Evolutionary conservation across 2,888 invertebrate species (phyloP).

Genomic region (Acleris holmiana): DNA sequence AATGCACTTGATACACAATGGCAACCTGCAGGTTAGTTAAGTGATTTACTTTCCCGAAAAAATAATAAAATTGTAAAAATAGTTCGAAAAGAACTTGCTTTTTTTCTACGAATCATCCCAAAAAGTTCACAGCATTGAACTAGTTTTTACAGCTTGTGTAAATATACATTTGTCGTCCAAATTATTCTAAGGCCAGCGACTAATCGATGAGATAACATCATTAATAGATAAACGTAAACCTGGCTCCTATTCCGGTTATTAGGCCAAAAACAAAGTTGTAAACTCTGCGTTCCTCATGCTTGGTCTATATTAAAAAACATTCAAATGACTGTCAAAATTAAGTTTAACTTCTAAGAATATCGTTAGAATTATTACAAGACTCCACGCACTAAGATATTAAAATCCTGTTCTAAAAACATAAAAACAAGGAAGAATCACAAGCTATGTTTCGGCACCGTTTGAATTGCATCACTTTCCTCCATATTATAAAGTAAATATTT

Average conservation of each 20-base stretch:
- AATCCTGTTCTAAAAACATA: neutral
- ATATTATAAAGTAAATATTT: slow-evolving; percentile 5
- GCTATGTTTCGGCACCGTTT: neutral
- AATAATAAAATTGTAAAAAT: no score
- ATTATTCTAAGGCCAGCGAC: slow-evolving; percentile 26
- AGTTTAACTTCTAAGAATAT: slow-evolving; percentile 4
- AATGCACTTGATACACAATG: no score
- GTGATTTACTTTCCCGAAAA: no score
- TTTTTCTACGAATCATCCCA: slow-evolving; percentile 6
- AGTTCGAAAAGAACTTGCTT: neutral
- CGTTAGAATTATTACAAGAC: slow-evolving; percentile 6
- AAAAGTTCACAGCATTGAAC: slow-evolving; percentile 32
- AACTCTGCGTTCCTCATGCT: slow-evolving; percentile 9
- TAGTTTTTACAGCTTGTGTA: slow-evolving; percentile 26
- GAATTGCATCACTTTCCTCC: neutral
- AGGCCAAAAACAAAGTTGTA: slow-evolving; percentile 19
- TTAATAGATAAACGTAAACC: slow-evolving; percentile 1
- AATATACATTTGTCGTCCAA: slow-evolving; percentile 21
- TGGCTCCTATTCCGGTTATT: slow-evolving; percentile 13
- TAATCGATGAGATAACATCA: slow-evolving; percentile 29
- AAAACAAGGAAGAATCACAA: neutral
- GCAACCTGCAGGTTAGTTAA: no score
- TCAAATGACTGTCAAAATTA: slow-evolving; percentile 3
- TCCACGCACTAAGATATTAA: neutral
- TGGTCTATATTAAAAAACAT: neutral